Evolutionary conservation across 2,113 vertebrate genomes (phyloP), one percentile per base, ranked within the genome.

Genomic region (Ailurus styani): DNA sequence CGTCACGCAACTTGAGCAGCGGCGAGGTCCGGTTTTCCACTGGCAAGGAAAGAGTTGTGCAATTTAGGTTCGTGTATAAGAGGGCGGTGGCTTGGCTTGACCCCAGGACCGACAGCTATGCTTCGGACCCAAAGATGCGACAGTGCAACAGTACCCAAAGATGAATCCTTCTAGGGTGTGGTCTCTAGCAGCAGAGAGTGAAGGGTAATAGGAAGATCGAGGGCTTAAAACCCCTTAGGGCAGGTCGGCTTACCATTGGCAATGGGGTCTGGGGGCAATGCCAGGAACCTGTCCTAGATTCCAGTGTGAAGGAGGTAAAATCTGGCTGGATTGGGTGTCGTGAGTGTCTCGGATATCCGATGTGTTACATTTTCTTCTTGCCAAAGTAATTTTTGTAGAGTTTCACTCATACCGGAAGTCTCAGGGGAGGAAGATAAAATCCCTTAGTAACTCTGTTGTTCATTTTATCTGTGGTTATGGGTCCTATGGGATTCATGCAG

Each of bases 41-140:
- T 15, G 2, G 7, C 17, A 1, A 18, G 68, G 42, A 45, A 57
- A 18, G 27, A 31, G 5, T 27, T 77, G 37, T 21, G 57, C 15
- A 13, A 14, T 4, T n/a, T 55, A 2, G 0, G 10, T 55, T 3
- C 0, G 5, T 6, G 0, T 31, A 0, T 62, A 3, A 66, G 1
- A 25, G 1, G 21, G 3, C 34, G 2, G 62, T 21, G 31, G 18
- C 34, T 13, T 10, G 4, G 18, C 1, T 52, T 29, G 27, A 77
- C 20, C 9, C 20, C 15, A 8, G 4, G 17, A 55, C 64, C 20
- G 17, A 54, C 68, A 2, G 45, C 21, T 25, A 34, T 0, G 4
- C 37, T 1, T 31, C 3, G 7, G 29, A 0, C 45, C 17, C 47
- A 40, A 66, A 66, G 62, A 17, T 66, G 62, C 31, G 15, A 66